Evolutionary conservation across 2,113 vertebrate genomes (phyloP).

Genomic region (Tetrao urogallus): DNA sequence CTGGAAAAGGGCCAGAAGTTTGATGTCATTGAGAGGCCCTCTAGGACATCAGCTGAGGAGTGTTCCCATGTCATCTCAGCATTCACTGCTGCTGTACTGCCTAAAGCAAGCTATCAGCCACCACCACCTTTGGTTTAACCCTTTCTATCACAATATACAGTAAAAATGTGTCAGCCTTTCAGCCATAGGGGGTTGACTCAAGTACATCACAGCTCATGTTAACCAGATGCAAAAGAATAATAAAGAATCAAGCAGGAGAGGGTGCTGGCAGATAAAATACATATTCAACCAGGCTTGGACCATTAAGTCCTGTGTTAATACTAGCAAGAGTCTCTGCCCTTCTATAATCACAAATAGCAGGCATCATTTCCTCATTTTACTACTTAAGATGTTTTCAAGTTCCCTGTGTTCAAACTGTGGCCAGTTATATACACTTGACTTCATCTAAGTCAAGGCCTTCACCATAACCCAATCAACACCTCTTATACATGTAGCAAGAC

Average conservation of each 20-base stretch:
- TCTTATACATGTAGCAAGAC: background rate
- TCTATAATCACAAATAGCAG: background rate
- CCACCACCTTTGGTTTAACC: constrained; percentile 16
- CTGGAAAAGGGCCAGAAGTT: constrained; percentile 60
- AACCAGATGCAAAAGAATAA: background rate
- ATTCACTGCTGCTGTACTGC: background rate
- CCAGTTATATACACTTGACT: background rate
- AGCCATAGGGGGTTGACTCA: background rate
- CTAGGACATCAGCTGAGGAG: constrained; percentile 48
- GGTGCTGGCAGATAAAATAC: background rate
- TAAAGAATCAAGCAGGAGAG: background rate
- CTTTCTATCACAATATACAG: background rate
- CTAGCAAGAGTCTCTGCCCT: background rate
- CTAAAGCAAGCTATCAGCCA: background rate
- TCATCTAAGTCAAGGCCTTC: background rate
- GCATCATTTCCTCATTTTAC: background rate
- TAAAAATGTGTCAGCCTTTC: rapidly evolving
- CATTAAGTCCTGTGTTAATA: background rate
- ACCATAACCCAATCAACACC: background rate
- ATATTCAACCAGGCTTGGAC: background rate
- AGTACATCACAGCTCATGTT: background rate
- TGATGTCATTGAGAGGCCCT: constrained; percentile 35
- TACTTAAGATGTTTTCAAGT: background rate
- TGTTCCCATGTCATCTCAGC: constrained; percentile 35
- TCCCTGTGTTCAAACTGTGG: rapidly evolving